Conservation (phyloP, 92 coral and sea anemone species). For the Pocillopora grandis region DNA sequence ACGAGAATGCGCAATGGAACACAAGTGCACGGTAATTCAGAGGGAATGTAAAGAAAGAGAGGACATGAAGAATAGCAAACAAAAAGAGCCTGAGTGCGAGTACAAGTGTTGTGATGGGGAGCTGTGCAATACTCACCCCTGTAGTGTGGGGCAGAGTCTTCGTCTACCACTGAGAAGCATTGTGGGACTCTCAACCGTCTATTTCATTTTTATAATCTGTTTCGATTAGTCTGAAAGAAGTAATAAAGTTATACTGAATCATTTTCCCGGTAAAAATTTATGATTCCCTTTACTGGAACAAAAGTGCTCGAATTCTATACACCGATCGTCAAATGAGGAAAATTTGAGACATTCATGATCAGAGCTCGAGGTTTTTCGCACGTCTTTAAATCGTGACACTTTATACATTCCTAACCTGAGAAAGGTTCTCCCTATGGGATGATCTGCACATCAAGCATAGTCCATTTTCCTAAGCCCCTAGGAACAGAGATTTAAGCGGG, state of each 20-base stretch:
- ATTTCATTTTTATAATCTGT: neutral
- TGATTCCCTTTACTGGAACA: too few relatives aligned
- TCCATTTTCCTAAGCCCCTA: too few relatives aligned
- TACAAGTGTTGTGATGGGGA: slow-evolving; percentile 22
- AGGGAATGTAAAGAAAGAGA: slow-evolving; percentile 3
- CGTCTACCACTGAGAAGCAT: neutral
- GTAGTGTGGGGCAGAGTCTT: slow-evolving; percentile 3
- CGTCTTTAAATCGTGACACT: too few relatives aligned
- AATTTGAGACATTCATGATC: too few relatives aligned
- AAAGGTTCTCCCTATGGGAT: too few relatives aligned
- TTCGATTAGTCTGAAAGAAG: neutral
- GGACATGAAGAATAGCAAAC: neutral
- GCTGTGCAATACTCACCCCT: slow-evolving; percentile 20
- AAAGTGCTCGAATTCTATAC: too few relatives aligned
- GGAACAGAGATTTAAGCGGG: too few relatives aligned
- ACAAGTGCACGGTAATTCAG: slow-evolving; percentile 12
- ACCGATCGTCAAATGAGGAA: too few relatives aligned
- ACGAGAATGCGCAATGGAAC: slow-evolving; percentile 11
- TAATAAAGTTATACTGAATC: neutral
- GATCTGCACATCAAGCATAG: too few relatives aligned
- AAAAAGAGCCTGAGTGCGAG: slow-evolving; percentile 21
- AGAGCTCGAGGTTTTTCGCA: too few relatives aligned
- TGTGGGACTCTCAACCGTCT: neutral
- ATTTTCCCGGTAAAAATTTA: neutral
- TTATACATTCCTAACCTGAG: too few relatives aligned